A percentile compares a stretch with the other conserved stretches of the same genome.
Evolutionary conservation across 1,140 invertebrate species (phyloP).

Genomic region (Zaprionus kolodkinae): DNA sequence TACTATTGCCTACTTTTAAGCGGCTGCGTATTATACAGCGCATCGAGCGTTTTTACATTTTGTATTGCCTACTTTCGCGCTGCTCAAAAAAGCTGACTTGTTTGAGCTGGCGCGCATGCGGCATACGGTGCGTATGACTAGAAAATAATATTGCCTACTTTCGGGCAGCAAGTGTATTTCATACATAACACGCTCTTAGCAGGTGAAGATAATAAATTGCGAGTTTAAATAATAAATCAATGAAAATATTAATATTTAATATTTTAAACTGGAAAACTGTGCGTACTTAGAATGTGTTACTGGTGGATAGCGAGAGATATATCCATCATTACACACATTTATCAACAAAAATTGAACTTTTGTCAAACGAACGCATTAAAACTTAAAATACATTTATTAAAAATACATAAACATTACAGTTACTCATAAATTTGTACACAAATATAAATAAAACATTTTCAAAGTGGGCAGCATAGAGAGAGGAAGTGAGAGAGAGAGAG

Average conservation of each 20-base stretch:
- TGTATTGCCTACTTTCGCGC: neutral
- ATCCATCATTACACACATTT: neutral
- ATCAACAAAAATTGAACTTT: too few relatives aligned
- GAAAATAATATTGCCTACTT: neutral
- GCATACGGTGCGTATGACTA: neutral
- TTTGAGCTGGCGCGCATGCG: neutral
- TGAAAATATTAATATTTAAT: too few relatives aligned
- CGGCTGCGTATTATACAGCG: neutral
- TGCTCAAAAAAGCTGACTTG: neutral
- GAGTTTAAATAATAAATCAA: too few relatives aligned
- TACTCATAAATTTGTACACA: conserved; percentile 75
- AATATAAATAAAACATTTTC: conserved; percentile 62
- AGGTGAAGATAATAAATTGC: too few relatives aligned
- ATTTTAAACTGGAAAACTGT: neutral
- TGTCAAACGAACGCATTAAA: neutral
- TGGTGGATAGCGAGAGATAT: neutral
- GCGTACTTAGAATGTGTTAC: too few relatives aligned
- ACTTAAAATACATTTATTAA: conserved; percentile 73
- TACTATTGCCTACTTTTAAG: conserved; percentile 25
- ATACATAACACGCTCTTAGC: too few relatives aligned
- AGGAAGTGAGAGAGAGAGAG: conserved; percentile 18
- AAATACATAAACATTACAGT: conserved; percentile 58
- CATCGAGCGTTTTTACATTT: neutral
- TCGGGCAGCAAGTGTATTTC: neutral
- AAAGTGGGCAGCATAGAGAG: conserved; percentile 42